These are phyloP conservation scores for Glaucomys volans DNA, from an alignment of 2,113 vertebrate species.

Conservation along the genomic window DNA sequence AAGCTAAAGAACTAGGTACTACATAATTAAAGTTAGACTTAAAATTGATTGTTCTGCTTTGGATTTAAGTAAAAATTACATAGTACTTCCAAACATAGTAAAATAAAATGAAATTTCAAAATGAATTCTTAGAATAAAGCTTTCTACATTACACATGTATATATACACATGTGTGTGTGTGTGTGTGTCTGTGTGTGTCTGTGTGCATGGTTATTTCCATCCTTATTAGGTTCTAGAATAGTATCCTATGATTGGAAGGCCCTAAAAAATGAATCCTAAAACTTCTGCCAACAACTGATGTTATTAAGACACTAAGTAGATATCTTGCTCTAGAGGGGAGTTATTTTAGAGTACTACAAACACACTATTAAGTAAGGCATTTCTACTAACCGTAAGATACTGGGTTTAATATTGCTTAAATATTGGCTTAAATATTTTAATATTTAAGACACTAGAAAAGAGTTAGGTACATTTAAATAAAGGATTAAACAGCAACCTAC, in stretches of 20 bases:
- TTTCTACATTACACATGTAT: neutral
- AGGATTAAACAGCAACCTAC: neutral
- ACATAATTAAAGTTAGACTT: slow-evolving; percentile 12
- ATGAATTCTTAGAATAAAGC: neutral
- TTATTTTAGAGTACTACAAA: neutral
- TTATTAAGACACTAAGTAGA: neutral
- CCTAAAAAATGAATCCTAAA: slow-evolving; percentile 35
- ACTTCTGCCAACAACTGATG: neutral
- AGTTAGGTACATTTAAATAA: neutral
- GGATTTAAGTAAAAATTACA: slow-evolving; percentile 1
- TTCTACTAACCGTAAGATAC: neutral
- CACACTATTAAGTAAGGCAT: neutral
- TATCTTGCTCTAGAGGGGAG: neutral
- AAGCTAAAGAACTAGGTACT: slow-evolving; percentile 11
- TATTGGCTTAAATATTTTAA: neutral
- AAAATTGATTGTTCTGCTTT: neutral
- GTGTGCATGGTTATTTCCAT: neutral
- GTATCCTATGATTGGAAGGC: neutral
- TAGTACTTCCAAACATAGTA: neutral
- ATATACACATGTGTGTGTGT: neutral
- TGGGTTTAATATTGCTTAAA: neutral
- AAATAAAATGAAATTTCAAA: slow-evolving; percentile 35
- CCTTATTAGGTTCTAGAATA: neutral
- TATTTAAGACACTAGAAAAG: neutral
- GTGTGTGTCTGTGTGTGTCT: no score